Evolutionary conservation across 2,797 vertebrate genomes (phyloP).

Genomic region (Paramormyrops hopkinsi): DNA sequence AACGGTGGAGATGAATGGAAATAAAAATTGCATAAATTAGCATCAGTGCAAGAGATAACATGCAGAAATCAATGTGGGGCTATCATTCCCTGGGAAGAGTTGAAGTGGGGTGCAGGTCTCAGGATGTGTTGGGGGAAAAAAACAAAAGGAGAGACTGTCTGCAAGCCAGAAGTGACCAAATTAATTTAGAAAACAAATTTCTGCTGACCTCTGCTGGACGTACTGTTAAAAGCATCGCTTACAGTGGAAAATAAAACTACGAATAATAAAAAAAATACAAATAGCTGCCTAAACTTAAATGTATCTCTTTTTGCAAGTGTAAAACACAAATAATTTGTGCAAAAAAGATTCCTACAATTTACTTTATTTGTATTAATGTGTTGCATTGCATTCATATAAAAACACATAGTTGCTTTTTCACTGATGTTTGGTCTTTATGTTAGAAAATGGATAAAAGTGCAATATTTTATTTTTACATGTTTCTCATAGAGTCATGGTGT

Average conservation of each 20-base stretch:
- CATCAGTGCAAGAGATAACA: neutral
- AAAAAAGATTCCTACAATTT: neutral
- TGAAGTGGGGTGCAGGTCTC: neutral
- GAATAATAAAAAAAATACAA: neutral
- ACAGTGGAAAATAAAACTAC: neutral
- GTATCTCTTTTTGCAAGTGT: neutral
- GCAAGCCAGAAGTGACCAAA: neutral
- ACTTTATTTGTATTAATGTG: neutral
- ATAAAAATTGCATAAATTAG: neutral
- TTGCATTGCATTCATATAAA: neutral
- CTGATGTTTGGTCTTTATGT: neutral
- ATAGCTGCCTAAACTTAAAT: neutral
- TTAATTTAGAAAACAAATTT: neutral
- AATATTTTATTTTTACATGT: neutral
- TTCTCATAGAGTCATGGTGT: neutral
- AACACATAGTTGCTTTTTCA: neutral
- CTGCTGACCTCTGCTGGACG: neutral
- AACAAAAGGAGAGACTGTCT: neutral
- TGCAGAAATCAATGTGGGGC: neutral
- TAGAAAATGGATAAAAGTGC: neutral
- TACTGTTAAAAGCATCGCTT: neutral
- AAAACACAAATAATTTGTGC: neutral
- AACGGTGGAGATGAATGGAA: neutral
- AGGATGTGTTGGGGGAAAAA: neutral
- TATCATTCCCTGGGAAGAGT: neutral